Conservation (phyloP, 2,113 vertebrate genomes). For the Chlorodrepanis virens region DNA sequence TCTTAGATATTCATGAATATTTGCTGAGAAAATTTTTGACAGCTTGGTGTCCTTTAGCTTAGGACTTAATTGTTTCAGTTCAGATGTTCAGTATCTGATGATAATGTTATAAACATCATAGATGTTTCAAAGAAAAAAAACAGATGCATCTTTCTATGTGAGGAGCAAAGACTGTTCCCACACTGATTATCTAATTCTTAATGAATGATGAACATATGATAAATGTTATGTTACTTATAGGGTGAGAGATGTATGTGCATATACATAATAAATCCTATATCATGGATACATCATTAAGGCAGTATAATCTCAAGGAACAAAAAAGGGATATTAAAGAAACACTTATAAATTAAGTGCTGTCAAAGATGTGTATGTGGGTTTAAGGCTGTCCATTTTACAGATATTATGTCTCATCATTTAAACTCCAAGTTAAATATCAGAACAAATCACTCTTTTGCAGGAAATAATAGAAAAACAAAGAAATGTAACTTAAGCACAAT, state of each 20-base stretch:
- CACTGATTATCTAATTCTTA: not conserved
- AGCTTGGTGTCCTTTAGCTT: not conserved
- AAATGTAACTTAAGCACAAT: constrained; percentile 67
- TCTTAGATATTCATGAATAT: not conserved
- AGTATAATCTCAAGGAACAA: not conserved
- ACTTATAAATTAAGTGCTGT: not conserved
- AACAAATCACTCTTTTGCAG: not conserved
- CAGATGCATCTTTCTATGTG: not conserved
- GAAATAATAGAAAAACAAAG: constrained; percentile 63
- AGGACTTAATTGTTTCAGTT: not conserved
- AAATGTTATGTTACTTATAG: not conserved
- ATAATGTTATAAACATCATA: too few relatives aligned
- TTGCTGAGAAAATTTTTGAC: not conserved
- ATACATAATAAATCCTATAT: not conserved
- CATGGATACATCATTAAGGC: not conserved
- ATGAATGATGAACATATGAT: not conserved
- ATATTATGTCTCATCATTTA: not conserved
- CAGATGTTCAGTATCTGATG: not conserved
- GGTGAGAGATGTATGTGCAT: not conserved
- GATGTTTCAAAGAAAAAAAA: not conserved
- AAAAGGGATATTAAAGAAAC: not conserved
- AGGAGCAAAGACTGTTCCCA: not conserved
- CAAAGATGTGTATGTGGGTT: not conserved
- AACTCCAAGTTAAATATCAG: constrained; percentile 17
- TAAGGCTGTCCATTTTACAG: not conserved